phyloP scores from a whole-genome alignment of 2,797 vertebrate species.

The Ctenosaura bakeri region DNA sequence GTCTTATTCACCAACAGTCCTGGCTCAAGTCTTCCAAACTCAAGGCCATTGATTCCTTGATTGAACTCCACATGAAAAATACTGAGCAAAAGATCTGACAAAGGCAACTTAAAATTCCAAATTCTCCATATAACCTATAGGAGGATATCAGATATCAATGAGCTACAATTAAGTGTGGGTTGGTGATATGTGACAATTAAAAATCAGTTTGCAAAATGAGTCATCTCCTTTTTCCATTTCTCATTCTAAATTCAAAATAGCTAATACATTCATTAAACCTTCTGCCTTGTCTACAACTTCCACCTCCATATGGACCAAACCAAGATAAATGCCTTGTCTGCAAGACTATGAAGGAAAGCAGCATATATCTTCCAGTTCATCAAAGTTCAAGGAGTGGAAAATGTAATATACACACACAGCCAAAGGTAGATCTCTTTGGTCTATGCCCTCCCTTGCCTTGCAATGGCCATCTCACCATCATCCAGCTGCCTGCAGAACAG shows the following conservation, averaged over 20 bases:
- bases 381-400: not conserved
- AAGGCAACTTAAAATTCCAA: not conserved
- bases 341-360: not conserved
- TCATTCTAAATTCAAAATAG: slow-evolving; percentile 21
- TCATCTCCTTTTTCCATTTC: not conserved
- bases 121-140: not conserved
- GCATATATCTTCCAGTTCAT: not conserved
- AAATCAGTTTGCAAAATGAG: not conserved
- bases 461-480: no score
- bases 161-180: not conserved
- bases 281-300: not conserved
- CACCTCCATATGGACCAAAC: not conserved
- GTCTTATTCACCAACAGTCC: no score
- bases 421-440: not conserved
- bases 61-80: not conserved
- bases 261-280: slow-evolving; percentile 1
- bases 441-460: no score
- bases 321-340: slow-evolving; percentile 6
- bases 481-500: no score
- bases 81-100: not conserved
- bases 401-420: not conserved
- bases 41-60: no score
- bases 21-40: no score
- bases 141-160: not conserved
- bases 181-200: not conserved